These are phyloP conservation scores for Cephus pygmeus DNA, from an alignment of 2,888 invertebrate species.

Conservation along the genomic window DNA sequence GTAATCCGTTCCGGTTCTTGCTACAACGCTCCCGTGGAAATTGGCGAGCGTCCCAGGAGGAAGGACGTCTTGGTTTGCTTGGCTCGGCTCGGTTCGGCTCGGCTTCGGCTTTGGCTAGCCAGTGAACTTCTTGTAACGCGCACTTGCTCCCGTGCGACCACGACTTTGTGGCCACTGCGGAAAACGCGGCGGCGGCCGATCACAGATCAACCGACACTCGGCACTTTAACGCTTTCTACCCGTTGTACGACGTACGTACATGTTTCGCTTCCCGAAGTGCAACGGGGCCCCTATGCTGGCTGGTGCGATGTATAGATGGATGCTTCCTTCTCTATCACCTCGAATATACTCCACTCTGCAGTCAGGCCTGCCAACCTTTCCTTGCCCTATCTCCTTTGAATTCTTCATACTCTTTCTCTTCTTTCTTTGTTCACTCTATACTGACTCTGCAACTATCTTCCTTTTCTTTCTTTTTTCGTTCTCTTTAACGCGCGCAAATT, in stretches of 20 bases:
- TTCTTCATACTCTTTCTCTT: background rate
- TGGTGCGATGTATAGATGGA: constrained; percentile 29
- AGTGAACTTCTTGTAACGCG: background rate
- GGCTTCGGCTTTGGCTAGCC: background rate
- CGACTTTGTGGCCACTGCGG: constrained; percentile 18
- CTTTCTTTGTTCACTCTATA: background rate
- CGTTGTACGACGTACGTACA: constrained; percentile 55
- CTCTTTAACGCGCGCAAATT: background rate
- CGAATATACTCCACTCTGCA: constrained; percentile 36
- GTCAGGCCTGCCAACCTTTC: constrained; percentile 36
- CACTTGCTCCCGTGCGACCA: constrained; percentile 1
- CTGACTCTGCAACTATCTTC: background rate
- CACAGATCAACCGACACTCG: constrained; percentile 21
- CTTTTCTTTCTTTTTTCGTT: constrained; percentile 17
- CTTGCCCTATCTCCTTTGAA: background rate
- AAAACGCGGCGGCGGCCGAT: constrained; percentile 16
- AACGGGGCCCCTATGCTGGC: constrained; percentile 52
- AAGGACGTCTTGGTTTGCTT: constrained; percentile 27
- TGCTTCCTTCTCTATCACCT: constrained; percentile 45
- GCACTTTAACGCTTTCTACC: constrained; percentile 41
- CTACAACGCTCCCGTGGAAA: constrained; percentile 36
- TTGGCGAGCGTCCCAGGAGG: constrained; percentile 55
- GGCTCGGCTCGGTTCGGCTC: background rate
- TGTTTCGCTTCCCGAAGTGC: constrained; percentile 58
- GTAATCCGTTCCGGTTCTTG: background rate